Percentiles rank a stretch among this genome's conserved stretches.
Conservation (phyloP, 2,797 vertebrate genomes). For the Onychomys arenicola region DNA sequence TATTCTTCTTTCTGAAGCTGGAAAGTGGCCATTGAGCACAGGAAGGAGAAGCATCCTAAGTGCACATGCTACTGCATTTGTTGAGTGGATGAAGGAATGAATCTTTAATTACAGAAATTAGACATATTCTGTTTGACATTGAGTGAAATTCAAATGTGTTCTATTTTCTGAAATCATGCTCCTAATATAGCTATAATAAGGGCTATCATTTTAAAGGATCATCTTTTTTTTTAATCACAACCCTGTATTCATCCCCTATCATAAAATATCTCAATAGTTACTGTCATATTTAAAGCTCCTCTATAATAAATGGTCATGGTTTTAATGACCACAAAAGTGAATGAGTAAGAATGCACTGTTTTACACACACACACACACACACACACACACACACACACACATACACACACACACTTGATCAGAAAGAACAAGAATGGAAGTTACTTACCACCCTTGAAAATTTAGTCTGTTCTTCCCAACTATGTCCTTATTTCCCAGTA, state of each 20-base stretch:
- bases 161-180: conserved; percentile 43
- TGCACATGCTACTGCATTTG: background rate
- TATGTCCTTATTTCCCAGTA: background rate
- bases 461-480: background rate
- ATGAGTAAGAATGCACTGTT: background rate
- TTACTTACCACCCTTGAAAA: background rate
- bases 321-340: background rate
- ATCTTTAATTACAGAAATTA: conserved; percentile 19
- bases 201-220: background rate
- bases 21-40: background rate
- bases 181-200: background rate
- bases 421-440: background rate
- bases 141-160: background rate
- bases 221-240: background rate
- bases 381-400: background rate
- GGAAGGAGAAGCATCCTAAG: background rate
- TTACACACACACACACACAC: background rate
- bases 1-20: background rate
- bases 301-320: background rate
- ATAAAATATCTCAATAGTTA: background rate
- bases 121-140: background rate
- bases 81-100: background rate
- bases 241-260: background rate
- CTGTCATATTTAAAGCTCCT: background rate
- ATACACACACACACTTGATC: background rate